phyloP scores from a whole-genome alignment of 2,113 vertebrate species.

The Tychaedon coryphoeus region DNA sequence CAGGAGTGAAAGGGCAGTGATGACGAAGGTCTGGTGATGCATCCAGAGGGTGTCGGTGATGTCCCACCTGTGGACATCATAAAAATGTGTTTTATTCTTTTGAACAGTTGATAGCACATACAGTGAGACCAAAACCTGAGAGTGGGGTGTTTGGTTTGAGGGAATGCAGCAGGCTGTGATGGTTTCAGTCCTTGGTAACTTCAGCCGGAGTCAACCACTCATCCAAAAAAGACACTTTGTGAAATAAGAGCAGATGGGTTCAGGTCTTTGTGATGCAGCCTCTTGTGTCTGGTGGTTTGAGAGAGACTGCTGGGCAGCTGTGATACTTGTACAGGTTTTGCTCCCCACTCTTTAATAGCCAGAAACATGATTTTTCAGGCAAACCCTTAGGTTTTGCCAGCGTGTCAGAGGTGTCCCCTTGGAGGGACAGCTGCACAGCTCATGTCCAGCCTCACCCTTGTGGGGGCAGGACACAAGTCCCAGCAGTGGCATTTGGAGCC shows the following conservation, averaged over 20 bases:
- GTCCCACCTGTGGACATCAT: no score
- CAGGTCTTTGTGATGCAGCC: not conserved
- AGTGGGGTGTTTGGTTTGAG: rapidly evolving
- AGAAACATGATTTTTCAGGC: not conserved
- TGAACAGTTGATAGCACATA: rapidly evolving
- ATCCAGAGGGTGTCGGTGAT: not conserved
- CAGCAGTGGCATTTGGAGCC: not conserved
- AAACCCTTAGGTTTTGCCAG: not conserved
- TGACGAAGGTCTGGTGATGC: rapidly evolving
- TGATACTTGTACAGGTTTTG: not conserved
- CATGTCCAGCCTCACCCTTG: not conserved
- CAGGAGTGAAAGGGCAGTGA: not conserved
- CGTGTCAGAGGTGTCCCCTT: not conserved
- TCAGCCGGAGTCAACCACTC: not conserved
- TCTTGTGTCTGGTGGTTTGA: not conserved
- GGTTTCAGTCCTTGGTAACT: not conserved
- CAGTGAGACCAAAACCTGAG: rapidly evolving
- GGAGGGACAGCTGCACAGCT: not conserved
- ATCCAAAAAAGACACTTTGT: not conserved
- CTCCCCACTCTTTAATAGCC: not conserved
- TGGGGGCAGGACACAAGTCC: not conserved
- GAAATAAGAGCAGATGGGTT: not conserved
- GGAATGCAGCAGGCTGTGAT: no score
- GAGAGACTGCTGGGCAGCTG: not conserved
- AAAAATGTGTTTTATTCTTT: not conserved